Evolutionary conservation across 2,888 invertebrate species (phyloP).

Genomic region (Himalopsyche kuldschensis): DNA sequence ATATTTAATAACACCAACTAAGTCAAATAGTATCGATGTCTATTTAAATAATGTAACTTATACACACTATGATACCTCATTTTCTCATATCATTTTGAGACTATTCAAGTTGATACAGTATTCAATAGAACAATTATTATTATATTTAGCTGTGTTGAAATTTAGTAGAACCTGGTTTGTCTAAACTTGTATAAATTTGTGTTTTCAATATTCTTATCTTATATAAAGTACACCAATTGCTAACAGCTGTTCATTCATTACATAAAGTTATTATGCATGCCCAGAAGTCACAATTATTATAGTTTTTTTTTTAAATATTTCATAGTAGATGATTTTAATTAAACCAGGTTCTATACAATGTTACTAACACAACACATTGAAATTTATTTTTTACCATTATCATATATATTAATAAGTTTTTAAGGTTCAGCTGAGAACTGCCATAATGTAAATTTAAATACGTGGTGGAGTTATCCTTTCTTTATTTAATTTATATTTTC

Average conservation of each 20-base stretch:
- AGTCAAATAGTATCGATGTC: neutral
- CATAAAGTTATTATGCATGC: too few relatives aligned
- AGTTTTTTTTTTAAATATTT: too few relatives aligned
- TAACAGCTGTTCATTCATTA: too few relatives aligned
- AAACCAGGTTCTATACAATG: neutral
- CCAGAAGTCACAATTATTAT: too few relatives aligned
- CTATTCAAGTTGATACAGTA: neutral
- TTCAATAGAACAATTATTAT: neutral
- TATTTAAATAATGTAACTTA: neutral
- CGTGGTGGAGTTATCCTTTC: neutral
- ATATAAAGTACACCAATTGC: too few relatives aligned
- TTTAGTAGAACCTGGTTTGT: too few relatives aligned
- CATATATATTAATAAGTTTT: too few relatives aligned
- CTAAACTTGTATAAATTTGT: too few relatives aligned
- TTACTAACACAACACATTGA: neutral
- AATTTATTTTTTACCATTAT: too few relatives aligned
- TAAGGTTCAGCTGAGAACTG: neutral
- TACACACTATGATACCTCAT: neutral
- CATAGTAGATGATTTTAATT: too few relatives aligned
- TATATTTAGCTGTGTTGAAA: too few relatives aligned
- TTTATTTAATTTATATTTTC: neutral
- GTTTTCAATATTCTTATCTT: too few relatives aligned
- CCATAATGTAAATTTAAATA: neutral
- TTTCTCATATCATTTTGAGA: neutral
- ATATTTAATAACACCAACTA: neutral